A percentile compares a stretch with the other conserved stretches of the same genome.
Conservation (phyloP, 35 echinoderm and acorn worm genomes). For the Apostichopus japonicus region DNA sequence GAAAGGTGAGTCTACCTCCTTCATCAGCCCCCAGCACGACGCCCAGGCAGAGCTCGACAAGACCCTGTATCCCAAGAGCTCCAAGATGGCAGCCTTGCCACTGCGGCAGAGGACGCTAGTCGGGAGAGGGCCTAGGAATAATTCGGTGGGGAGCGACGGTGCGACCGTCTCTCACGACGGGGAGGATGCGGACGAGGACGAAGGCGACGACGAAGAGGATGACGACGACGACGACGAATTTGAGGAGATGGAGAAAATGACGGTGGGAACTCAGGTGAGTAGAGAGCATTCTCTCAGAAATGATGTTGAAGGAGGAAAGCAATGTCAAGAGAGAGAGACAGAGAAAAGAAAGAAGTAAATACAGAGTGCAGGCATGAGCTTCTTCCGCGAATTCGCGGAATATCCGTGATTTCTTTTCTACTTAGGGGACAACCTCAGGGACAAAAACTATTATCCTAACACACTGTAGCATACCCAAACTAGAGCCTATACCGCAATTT, state of each 20-base stretch:
- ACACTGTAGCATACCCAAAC: too few species aligned
- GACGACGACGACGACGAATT: conserved; percentile 8
- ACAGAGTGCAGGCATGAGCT: too few species aligned
- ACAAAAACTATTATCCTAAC: too few species aligned
- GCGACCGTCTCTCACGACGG: not conserved
- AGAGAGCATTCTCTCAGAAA: too few species aligned
- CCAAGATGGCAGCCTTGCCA: not conserved
- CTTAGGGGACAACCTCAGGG: too few species aligned
- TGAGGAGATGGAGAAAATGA: conserved; percentile 14
- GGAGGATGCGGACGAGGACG: conserved; percentile 16
- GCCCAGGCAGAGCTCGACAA: conserved; percentile 29
- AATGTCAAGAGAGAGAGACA: too few species aligned
- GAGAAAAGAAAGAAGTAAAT: too few species aligned
- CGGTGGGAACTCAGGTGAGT: conserved; percentile 35
- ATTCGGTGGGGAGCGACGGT: not conserved
- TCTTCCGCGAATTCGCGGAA: too few species aligned
- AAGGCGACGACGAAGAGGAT: conserved; percentile 5
- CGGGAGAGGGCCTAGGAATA: not conserved
- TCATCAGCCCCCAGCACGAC: conserved; percentile 35
- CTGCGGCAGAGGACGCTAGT: not conserved
- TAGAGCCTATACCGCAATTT: too few species aligned
- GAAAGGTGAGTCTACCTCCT: not conserved
- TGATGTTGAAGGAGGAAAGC: too few species aligned
- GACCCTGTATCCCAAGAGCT: not conserved
- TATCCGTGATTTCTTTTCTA: too few species aligned